Conservation (phyloP, 1,140 invertebrate genomes). For the Parasteatoda tepidariorum region DNA sequence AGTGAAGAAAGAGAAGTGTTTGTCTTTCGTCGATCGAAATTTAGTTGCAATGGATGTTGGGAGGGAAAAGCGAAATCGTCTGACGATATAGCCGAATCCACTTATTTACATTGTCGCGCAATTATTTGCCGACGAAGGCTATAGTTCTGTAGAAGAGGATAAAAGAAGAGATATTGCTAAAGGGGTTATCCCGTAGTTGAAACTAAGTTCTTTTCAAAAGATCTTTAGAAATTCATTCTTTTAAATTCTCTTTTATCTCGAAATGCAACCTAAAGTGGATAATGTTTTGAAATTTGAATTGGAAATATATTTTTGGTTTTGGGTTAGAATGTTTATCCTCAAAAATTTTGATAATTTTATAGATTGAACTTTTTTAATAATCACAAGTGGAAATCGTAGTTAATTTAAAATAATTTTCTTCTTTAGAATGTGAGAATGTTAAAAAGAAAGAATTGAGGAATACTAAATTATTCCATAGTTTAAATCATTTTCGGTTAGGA, state of each 20-base stretch:
- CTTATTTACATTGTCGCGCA: conserved; percentile 48
- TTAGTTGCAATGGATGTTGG: conserved; percentile 18
- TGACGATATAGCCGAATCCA: background rate
- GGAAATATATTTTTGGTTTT: no score
- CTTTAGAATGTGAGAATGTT: background rate
- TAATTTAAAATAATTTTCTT: background rate
- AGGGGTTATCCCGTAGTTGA: background rate
- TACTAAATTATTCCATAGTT: no score
- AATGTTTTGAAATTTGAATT: no score
- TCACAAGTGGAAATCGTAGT: background rate
- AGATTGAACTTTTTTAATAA: no score
- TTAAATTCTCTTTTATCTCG: no score
- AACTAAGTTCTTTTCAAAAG: no score
- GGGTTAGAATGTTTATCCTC: no score
- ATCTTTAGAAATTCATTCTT: no score
- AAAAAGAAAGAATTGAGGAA: background rate
- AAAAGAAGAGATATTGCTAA: background rate
- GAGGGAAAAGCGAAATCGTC: background rate
- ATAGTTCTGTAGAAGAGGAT: background rate
- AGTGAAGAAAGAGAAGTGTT: conserved; percentile 27
- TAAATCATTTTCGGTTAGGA: no score
- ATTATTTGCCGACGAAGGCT: conserved; percentile 23
- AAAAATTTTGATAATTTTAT: no score
- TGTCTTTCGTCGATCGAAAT: conserved; percentile 49
- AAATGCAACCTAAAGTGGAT: no score